Percentiles rank a stretch among this genome's conserved stretches.
Conservation (phyloP, 2,113 vertebrate genomes). For the Dipodomys ordii region DNA sequence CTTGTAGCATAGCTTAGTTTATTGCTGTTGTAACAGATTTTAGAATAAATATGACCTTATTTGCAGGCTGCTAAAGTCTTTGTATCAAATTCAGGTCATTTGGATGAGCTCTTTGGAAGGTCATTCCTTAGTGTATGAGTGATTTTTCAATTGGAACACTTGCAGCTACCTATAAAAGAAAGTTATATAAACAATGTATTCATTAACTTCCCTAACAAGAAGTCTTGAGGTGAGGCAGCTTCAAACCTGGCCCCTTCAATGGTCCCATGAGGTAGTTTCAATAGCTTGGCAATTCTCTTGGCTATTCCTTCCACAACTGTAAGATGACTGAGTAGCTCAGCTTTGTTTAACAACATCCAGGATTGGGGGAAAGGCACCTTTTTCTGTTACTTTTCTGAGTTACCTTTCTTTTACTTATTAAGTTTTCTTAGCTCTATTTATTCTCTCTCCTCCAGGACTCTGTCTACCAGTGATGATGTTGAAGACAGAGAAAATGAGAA, state of each 20-base stretch:
- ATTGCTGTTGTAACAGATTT: slow-evolving; percentile 34
- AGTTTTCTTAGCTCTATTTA: background rate
- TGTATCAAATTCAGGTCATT: slow-evolving; percentile 47
- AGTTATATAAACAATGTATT: background rate
- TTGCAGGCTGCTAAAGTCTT: slow-evolving; percentile 1
- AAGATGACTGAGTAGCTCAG: background rate
- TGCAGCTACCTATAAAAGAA: background rate
- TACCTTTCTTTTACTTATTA: background rate
- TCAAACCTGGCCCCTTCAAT: background rate
- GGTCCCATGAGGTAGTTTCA: background rate
- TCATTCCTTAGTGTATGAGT: background rate
- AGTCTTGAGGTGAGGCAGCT: background rate
- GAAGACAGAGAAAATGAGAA: slow-evolving; percentile 98
- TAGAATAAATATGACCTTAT: slow-evolving; percentile 54
- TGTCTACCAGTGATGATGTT: slow-evolving; percentile 96
- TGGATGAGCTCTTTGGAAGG: slow-evolving; percentile 22
- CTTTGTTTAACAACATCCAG: background rate
- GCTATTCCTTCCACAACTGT: background rate
- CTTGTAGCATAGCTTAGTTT: slow-evolving; percentile 6
- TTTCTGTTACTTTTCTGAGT: slow-evolving; percentile 1
- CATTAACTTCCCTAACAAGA: background rate
- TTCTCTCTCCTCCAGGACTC: slow-evolving; percentile 83
- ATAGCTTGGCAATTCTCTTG: background rate
- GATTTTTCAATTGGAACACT: background rate
- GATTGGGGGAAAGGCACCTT: background rate